Evolutionary conservation across 2,113 vertebrate species (phyloP).

Genomic region (Carollia perspicillata): DNA sequence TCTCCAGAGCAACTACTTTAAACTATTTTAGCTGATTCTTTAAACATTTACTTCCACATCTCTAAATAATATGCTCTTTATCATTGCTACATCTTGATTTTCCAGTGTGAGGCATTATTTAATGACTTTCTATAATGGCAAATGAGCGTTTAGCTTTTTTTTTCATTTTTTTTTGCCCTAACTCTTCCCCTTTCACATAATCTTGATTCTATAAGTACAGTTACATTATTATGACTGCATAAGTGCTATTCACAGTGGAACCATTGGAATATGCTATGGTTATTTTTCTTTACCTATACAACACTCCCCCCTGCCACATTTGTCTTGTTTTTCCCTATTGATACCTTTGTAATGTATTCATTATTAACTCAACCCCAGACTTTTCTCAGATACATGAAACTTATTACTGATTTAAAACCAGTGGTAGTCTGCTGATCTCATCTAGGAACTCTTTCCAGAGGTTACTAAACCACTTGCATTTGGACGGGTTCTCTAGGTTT

Average conservation of each 20-base stretch:
- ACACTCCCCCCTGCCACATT: background rate
- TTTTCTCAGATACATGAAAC: background rate
- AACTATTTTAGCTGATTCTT: constrained; percentile 10
- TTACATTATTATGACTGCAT: background rate
- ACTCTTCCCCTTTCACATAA: background rate
- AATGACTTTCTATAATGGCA: background rate
- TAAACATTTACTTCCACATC: background rate
- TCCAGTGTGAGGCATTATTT: background rate
- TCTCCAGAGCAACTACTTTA: background rate
- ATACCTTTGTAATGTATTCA: background rate
- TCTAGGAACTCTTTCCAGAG: background rate
- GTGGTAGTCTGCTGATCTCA: background rate
- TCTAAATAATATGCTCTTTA: background rate
- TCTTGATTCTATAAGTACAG: background rate
- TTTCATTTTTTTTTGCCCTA: background rate
- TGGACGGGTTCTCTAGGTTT: background rate
- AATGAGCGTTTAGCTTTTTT: background rate
- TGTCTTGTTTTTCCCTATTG: constrained; percentile 13
- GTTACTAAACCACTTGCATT: background rate
- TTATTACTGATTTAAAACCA: constrained; percentile 2
- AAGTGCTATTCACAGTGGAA: background rate
- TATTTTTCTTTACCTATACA: background rate
- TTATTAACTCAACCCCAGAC: background rate
- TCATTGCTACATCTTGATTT: background rate
- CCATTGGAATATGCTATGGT: background rate